phyloP scores from a whole-genome alignment of 2,797 vertebrate genomes.

The Pygocentrus nattereri region DNA sequence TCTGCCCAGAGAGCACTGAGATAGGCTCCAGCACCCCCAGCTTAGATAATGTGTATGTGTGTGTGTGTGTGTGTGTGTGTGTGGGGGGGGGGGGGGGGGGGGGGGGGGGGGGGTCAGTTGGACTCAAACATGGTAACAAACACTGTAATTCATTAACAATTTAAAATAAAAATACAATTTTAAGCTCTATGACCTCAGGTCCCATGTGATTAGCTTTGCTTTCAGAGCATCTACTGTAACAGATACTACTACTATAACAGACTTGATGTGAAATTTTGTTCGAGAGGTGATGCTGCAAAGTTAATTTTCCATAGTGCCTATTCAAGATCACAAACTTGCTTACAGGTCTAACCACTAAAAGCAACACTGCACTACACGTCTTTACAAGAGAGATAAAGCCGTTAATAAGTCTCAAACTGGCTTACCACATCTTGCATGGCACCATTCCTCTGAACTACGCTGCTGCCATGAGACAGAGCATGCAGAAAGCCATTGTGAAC shows the following conservation, averaged over 20 bases:
- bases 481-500: slow-evolving; percentile 69
- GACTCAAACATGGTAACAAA: too few relatives aligned
- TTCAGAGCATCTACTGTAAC: neutral
- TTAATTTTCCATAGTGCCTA: neutral
- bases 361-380: neutral
- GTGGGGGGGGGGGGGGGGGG: too few relatives aligned
- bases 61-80: too few relatives aligned
- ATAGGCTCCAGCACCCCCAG: too few relatives aligned
- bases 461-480: slow-evolving; percentile 47
- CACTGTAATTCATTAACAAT: too few relatives aligned
- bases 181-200: too few relatives aligned
- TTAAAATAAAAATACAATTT: too few relatives aligned
- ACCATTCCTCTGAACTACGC: slow-evolving; percentile 69
- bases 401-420: neutral
- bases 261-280: neutral
- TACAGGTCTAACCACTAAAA: neutral
- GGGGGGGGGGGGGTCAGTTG: too few relatives aligned
- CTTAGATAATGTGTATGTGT: too few relatives aligned
- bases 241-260: too few relatives aligned
- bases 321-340: neutral
- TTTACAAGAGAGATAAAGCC: neutral
- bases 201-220: too few relatives aligned
- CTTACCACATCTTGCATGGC: slow-evolving; percentile 36
- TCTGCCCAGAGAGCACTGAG: too few relatives aligned
- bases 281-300: neutral